phyloP scores from a whole-genome alignment of 1,140 invertebrate species.

The Drosophila tani region DNA sequence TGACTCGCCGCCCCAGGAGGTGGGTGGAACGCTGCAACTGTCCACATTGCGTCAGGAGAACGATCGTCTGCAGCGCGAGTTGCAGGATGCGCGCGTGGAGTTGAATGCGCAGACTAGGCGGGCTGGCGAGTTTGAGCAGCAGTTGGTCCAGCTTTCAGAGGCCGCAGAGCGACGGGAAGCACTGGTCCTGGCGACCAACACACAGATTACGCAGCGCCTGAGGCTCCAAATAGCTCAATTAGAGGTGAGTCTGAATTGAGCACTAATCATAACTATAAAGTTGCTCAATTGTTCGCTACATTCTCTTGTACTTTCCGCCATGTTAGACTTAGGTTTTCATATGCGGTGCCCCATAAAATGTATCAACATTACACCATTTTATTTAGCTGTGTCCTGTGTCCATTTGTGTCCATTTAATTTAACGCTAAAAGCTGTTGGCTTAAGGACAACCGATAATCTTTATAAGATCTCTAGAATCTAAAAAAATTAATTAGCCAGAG shows the following conservation, averaged over 20 bases:
- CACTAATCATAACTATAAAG: too few relatives aligned
- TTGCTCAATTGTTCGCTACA: too few relatives aligned
- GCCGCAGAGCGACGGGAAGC: slow-evolving; percentile 66
- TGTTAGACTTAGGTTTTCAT: too few relatives aligned
- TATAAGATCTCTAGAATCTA: too few relatives aligned
- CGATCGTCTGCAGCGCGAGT: slow-evolving; percentile 87
- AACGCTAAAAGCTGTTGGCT: too few relatives aligned
- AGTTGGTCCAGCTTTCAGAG: slow-evolving; percentile 85
- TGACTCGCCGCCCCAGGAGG: slow-evolving; percentile 78
- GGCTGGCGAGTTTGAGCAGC: slow-evolving; percentile 86
- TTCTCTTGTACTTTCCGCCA: too few relatives aligned
- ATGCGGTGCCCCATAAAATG: too few relatives aligned
- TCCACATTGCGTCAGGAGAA: slow-evolving; percentile 86
- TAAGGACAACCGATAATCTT: too few relatives aligned
- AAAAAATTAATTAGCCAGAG: too few relatives aligned
- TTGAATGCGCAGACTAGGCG: slow-evolving; percentile 86
- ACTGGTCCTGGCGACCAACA: slow-evolving; percentile 81
- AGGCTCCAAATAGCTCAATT: slow-evolving; percentile 87
- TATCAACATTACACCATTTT: too few relatives aligned
- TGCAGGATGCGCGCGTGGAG: slow-evolving; percentile 86
- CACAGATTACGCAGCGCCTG: slow-evolving; percentile 87
- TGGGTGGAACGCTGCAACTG: slow-evolving; percentile 40
- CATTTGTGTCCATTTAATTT: too few relatives aligned
- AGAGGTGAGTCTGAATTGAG: slow-evolving; percentile 83
- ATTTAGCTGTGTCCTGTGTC: too few relatives aligned